Base-by-base conservation (phyloP, 2,888 invertebrate species). In the Drosophila melanosoma region DNA sequence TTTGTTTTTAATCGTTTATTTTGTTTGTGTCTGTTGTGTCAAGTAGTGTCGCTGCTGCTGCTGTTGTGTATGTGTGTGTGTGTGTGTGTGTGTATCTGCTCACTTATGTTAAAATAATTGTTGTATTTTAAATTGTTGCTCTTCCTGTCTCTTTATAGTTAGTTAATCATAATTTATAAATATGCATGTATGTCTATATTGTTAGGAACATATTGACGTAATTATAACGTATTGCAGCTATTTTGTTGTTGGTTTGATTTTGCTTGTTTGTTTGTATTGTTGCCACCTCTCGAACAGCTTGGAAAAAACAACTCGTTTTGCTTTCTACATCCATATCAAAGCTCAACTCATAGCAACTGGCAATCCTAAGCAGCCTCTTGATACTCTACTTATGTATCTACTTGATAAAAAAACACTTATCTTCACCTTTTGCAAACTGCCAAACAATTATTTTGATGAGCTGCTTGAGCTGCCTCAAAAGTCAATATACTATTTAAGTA, bases 221-320 rank as follows among this genome's bases (percentile, higher is more conserved):
- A 93, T 92, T 90, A 81, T 89, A 92, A 92, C 92, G 93, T 93
- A 93, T 93, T 93, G 93, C 93, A 93, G 92, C 93, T 93, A 92
- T 93, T 92, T 81, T 57, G 29, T 61, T 61, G n/a, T 51, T 59
- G 38, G 62, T n/a, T 35, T 45, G 38, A 48, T 10, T 65, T 33
- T 23, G 20, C 20, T 26, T 12, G 32, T 42, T 56, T 49, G 45
- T 45, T 20, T 12, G 42, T 45, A 2, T n/a, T 67, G 53, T 48
- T 49, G 64, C 66, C 59, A 23, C 33, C 36, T 51, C 23, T 23
- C 10, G 6, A 59, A 52, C 71, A 74, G 71, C 71, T 45, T 56
- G 70, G 48, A 12, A n/a, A 36, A 66, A 73, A 65, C 45, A 45
- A 23, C 7, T 65, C 69, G 36, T 65, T 70, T 63, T 60, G 45